Base-by-base conservation (phyloP, 2,113 vertebrate genomes). In the Malurus elegans region DNA sequence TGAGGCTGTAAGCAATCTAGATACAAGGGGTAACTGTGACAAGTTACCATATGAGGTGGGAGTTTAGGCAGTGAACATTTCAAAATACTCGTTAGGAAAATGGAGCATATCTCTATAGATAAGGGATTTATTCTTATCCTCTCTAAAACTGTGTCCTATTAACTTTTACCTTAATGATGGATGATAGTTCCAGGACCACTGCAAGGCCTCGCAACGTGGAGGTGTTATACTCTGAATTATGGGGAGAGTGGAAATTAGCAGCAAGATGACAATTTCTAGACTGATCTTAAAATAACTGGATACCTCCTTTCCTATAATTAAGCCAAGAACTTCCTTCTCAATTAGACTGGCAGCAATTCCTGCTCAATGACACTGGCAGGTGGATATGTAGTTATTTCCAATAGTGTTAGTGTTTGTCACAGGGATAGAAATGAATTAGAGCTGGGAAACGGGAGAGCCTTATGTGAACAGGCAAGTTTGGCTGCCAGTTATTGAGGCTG, bases 211-310 rank as follows among this genome's bases (percentile, higher is more conserved):
- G 31, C 38, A 79, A 89, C 32, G 58, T 23, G 31, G 34, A 66
- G 80, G 47, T 47, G n/a, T 65, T 81, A n/a, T 29, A 66, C 36
- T 56, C 44, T n/a, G 38, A 81, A 6, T 78, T 86, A 80, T 6
- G 4, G 29, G 50, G 42, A 74, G 40, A 75, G 61, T 3, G 91
- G 74, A 90, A 91, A 93, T 90, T 84, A 92, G 28, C 70, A 93
- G 66, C 42, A 76, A 79, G 45, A 57, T 80, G 78, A 90, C 61
- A 88, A 76, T 94, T 91, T 90, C 66, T 85, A 54, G 45, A 81
- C 61, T 67, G 57, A 64, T 92, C 58, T 95, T 95, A 91, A 96
- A 96, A 89, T 91, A 92, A 54, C 57, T 34, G 54, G 42, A 25
- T 84, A 31, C 61, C 50, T 90, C 64, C 74, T 58, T 90, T 87